Conservation (phyloP, 2,888 invertebrate genomes). For the Xanthia togata region DNA sequence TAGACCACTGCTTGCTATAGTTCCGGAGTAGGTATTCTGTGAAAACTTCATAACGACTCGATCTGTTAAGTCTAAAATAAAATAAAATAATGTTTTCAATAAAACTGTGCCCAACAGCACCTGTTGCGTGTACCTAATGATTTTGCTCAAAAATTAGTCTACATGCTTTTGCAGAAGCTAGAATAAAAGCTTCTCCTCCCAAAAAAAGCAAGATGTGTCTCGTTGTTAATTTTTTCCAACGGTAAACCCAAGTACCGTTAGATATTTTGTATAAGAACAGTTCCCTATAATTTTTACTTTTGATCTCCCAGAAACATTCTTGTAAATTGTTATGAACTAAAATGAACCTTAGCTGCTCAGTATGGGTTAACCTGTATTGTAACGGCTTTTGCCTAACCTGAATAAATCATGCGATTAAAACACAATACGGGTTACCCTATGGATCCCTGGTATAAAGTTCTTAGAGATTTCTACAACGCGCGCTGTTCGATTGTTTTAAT, state of each 20-base stretch:
- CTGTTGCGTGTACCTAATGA: not conserved
- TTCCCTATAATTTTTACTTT: not conserved
- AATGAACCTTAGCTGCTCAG: not conserved
- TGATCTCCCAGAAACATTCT: not conserved
- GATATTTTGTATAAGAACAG: not conserved
- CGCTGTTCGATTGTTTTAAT: not conserved
- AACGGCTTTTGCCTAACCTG: not conserved
- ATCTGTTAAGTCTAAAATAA: slow-evolving; percentile 23
- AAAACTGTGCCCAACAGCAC: not conserved
- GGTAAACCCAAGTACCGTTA: not conserved
- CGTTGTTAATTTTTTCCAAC: not conserved
- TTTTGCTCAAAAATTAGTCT: not conserved
- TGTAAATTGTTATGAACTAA: not conserved
- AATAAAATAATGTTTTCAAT: not conserved
- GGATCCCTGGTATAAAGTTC: not conserved
- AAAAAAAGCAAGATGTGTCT: not conserved
- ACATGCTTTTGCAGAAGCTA: not conserved
- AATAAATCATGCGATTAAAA: not conserved
- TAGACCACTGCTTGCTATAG: slow-evolving; percentile 68
- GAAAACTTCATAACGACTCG: slow-evolving; percentile 74
- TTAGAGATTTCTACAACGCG: not conserved
- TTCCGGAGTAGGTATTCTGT: slow-evolving; percentile 75
- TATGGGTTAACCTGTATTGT: too few species aligned
- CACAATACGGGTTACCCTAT: too few species aligned
- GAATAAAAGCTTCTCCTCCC: not conserved